phyloP scores from a whole-genome alignment of 2,888 invertebrate genomes.

The Yponomeuta malinellus region DNA sequence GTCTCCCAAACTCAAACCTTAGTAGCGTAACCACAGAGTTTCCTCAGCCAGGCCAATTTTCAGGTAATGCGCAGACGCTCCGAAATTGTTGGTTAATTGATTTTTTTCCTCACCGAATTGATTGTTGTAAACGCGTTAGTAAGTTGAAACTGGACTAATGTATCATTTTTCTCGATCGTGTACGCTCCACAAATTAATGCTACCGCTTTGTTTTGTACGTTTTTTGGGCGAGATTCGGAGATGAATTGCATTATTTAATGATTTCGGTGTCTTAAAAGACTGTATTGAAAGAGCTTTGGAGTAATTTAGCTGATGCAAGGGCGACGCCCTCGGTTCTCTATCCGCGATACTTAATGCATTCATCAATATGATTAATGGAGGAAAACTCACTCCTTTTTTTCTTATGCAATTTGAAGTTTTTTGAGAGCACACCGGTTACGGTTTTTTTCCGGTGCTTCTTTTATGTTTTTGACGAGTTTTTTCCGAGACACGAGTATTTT shows the following conservation, averaged over 20 bases:
- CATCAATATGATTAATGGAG: conserved; percentile 65
- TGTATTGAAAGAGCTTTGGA: conserved; percentile 39
- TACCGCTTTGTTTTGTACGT: conserved; percentile 22
- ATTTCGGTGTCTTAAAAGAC: conserved; percentile 38
- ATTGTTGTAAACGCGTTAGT: not conserved
- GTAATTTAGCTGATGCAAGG: conserved; percentile 32
- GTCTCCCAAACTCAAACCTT: no score
- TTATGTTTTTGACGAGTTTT: conserved; percentile 42
- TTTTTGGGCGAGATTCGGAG: conserved; percentile 25
- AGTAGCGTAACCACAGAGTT: no score
- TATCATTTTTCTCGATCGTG: conserved; percentile 11
- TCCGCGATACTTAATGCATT: conserved; percentile 35
- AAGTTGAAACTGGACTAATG: conserved; percentile 2
- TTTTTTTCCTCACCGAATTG: not conserved
- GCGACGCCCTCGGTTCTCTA: conserved; percentile 30
- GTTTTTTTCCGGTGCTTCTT: conserved; percentile 13
- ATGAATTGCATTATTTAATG: conserved; percentile 40
- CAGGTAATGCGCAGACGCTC: not conserved
- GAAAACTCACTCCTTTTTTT: conserved; percentile 32
- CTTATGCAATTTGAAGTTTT: conserved; percentile 40
- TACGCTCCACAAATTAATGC: conserved; percentile 22
- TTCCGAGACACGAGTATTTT: conserved; percentile 37
- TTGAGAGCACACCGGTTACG: conserved; percentile 30
- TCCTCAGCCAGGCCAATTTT: not conserved
- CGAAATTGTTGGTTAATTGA: not conserved